Evolutionary conservation across 2,113 vertebrate genomes (phyloP).

Genomic region (Empidonax traillii): DNA sequence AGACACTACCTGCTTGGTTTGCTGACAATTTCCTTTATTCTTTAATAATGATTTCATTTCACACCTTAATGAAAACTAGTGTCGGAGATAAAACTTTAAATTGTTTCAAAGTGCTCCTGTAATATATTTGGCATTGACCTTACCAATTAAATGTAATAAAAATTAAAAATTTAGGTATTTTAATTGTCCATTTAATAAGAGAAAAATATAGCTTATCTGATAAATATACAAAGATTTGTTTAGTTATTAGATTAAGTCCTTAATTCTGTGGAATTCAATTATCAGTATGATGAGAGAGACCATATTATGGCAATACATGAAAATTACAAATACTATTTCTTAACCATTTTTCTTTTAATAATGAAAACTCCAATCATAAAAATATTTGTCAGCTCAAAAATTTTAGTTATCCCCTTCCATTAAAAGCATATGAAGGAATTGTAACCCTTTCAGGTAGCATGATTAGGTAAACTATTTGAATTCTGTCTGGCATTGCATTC

Average conservation of each 20-base stretch:
- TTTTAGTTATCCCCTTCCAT: background rate
- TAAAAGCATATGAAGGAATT: background rate
- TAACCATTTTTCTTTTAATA: background rate
- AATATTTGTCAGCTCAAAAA: background rate
- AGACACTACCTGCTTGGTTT: conserved; percentile 32
- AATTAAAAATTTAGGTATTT: conserved; percentile 69
- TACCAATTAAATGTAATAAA: conserved; percentile 60
- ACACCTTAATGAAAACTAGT: conserved; percentile 66
- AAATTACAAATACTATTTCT: background rate
- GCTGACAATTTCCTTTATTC: conserved; percentile 34
- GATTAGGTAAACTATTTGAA: background rate
- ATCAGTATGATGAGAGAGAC: background rate
- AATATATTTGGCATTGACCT: conserved; percentile 55
- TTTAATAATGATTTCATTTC: conserved; percentile 63
- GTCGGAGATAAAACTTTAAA: conserved; percentile 50
- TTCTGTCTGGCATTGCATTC: background rate
- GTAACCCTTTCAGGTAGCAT: background rate
- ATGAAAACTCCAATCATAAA: background rate
- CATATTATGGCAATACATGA: background rate
- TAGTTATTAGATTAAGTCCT: conserved; percentile 42
- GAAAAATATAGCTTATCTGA: conserved; percentile 57
- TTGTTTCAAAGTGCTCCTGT: background rate
- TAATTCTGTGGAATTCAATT: conserved; percentile 63
- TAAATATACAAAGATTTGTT: conserved; percentile 65
- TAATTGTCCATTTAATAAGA: conserved; percentile 68